A percentile compares a stretch with the other conserved stretches of the same genome.
phyloP scores from a whole-genome alignment of 2,888 invertebrate genomes.

The Globia sparganii region DNA sequence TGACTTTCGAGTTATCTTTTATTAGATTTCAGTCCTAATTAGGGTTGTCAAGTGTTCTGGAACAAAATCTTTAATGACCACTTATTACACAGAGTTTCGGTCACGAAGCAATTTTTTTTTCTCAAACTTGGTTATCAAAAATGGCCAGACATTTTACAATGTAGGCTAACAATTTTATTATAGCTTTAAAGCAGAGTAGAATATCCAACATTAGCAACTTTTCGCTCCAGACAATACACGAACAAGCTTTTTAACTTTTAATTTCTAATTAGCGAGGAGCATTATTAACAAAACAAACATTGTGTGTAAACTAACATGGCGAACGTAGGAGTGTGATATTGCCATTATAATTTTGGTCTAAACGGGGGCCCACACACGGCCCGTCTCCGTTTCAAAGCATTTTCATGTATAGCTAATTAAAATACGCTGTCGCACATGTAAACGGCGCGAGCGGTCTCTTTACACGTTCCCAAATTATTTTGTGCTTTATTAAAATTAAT shows the following conservation, averaged over 20 bases:
- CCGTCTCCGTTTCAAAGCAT: slow-evolving; percentile 85
- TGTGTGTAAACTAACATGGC: slow-evolving; percentile 73
- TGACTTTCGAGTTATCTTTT: slow-evolving; percentile 88
- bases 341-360: slow-evolving; percentile 81
- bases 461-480: slow-evolving; percentile 77
- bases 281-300: slow-evolving; percentile 73
- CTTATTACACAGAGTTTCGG: slow-evolving; percentile 65
- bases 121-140: slow-evolving; percentile 14
- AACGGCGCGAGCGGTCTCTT: slow-evolving; percentile 77
- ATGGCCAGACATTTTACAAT: slow-evolving; percentile 17
- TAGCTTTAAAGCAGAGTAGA: slow-evolving; percentile 24
- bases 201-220: slow-evolving; percentile 47
- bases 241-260: slow-evolving; percentile 79
- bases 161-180: slow-evolving; percentile 35
- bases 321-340: slow-evolving; percentile 80
- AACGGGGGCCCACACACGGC: slow-evolving; percentile 74
- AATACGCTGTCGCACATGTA: slow-evolving; percentile 86
- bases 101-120: slow-evolving; percentile 47
- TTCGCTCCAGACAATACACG: slow-evolving; percentile 64
- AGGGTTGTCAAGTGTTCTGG: slow-evolving; percentile 83
- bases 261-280: slow-evolving; percentile 74
- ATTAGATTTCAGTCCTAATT: slow-evolving; percentile 88
- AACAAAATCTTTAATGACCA: slow-evolving; percentile 83
- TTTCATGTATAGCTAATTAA: slow-evolving; percentile 90
- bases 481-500: slow-evolving; percentile 82